Percentiles rank a stretch among this genome's conserved stretches.
Conservation (phyloP, 2,113 vertebrate genomes). For the Canis aureus region DNA sequence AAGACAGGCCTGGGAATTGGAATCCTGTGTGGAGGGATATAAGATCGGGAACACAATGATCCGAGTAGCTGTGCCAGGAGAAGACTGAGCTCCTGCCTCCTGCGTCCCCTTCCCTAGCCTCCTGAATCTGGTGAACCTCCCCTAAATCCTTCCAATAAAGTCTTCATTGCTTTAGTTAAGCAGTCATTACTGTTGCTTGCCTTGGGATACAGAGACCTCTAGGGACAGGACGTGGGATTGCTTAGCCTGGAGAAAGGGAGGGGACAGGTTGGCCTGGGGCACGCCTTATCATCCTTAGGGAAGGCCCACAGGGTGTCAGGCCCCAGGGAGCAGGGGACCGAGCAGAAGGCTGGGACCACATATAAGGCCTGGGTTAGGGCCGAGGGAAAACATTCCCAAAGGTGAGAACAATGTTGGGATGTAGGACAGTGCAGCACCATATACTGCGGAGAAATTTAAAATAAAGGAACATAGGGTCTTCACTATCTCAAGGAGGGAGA, state of each 20-base stretch:
- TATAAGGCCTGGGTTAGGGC: background rate
- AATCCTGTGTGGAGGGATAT: background rate
- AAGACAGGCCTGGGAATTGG: background rate
- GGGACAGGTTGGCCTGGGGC: fast-evolving
- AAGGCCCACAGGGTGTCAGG: background rate
- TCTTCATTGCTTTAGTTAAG: background rate
- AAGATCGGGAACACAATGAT: background rate
- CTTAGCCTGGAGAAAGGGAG: background rate
- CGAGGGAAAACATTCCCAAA: background rate
- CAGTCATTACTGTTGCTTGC: background rate
- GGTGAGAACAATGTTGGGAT: background rate
- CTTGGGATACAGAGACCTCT: background rate
- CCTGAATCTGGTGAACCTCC: background rate
- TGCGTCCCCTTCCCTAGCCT: background rate
- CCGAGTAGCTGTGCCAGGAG: background rate
- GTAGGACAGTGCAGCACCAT: background rate
- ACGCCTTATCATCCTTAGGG: background rate
- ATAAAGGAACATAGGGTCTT: background rate
- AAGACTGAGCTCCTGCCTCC: background rate
- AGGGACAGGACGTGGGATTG: background rate
- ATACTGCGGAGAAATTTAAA: background rate
- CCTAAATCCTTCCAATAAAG: slow-evolving; percentile 43
- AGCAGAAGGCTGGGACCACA: background rate
- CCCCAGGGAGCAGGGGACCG: background rate
- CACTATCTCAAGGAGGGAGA: background rate